Base-by-base conservation (phyloP, 2,888 invertebrate species). In the Entomobrya proxima region DNA sequence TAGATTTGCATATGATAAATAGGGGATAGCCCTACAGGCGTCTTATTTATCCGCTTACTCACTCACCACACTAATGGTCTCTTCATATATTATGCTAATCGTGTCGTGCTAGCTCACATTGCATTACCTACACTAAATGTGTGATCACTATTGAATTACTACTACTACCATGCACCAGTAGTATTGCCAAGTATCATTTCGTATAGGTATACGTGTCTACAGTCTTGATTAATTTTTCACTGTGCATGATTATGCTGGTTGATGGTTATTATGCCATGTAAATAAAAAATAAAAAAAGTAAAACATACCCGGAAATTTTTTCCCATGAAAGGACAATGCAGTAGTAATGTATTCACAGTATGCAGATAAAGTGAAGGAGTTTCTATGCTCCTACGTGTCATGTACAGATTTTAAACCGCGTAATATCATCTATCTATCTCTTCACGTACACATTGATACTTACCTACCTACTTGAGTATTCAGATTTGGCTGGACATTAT, bases 1-100 rank as follows among this genome's bases (percentile, higher is more conserved):
- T 11, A 44, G 82, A 85, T 87, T 85, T 87, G 87, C 87, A 87
- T 87, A 81, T 67, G 79, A 80, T 80, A 87, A 85, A 84, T 85
- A 85, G 61, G 84, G 84, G 74, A 61, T 81, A 82, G 85, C 85
- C 87, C 87, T 82, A 77, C 81, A 85, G 87, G 85, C 85, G 81
- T 81, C 85, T 85, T 85, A 87, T 85, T 85, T 85, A 82, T 87
- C 87, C 79, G 81, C 85, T 85, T 87, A 87, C 85, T 79, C 74
- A 85, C 50, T 79, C 74, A 40, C 79, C 55, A 75, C 79, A 64
- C 74, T 85, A 83, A 85, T 85, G 78, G 87, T 87, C 52, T 81
- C 78, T 74, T 87, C 87, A 85, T 85, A 85, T 85, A 77, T 87
- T 85, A 87, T 87, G 87, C 85, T 85, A 87, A 87, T 87, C 30